Conservation (phyloP, 2,888 invertebrate genomes). For the Tetheella fluctuosa region DNA sequence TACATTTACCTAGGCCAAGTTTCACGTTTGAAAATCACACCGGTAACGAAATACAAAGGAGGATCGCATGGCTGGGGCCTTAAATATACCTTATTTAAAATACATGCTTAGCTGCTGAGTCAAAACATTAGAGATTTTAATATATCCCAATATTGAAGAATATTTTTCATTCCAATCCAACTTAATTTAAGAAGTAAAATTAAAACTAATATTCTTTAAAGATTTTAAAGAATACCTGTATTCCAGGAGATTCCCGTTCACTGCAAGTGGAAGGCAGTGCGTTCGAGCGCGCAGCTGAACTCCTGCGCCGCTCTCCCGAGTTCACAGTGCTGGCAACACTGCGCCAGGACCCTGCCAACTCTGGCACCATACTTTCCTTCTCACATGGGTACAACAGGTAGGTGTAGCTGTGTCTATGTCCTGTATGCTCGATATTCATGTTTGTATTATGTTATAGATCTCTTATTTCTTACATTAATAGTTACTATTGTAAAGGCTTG, state of each 20-base stretch:
- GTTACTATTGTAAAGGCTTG: background rate
- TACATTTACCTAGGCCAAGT: too few relatives aligned
- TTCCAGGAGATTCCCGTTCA: slow-evolving; percentile 88
- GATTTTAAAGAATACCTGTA: background rate
- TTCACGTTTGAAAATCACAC: too few relatives aligned
- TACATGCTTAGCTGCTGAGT: too few relatives aligned
- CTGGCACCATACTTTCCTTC: slow-evolving; percentile 92
- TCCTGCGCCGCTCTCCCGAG: slow-evolving; percentile 89
- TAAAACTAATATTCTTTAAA: background rate
- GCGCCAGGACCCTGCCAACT: slow-evolving; percentile 91
- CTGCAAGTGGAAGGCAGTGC: slow-evolving; percentile 88
- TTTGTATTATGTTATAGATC: background rate
- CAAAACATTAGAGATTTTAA: too few relatives aligned
- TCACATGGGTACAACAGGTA: slow-evolving; percentile 91
- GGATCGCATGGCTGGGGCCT: too few relatives aligned
- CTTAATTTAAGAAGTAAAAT: too few relatives aligned
- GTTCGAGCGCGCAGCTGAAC: slow-evolving; percentile 87
- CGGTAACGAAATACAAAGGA: too few relatives aligned
- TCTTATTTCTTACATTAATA: background rate
- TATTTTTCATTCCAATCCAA: too few relatives aligned
- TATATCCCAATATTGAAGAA: too few relatives aligned
- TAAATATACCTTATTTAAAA: too few relatives aligned
- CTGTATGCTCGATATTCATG: background rate
- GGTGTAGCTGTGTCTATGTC: slow-evolving; percentile 6
- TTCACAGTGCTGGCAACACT: slow-evolving; percentile 92